A percentile compares a stretch with the other conserved stretches of the same genome.
Evolutionary conservation across 2,888 invertebrate genomes (phyloP).

Genomic region (Drosophila borealis): DNA sequence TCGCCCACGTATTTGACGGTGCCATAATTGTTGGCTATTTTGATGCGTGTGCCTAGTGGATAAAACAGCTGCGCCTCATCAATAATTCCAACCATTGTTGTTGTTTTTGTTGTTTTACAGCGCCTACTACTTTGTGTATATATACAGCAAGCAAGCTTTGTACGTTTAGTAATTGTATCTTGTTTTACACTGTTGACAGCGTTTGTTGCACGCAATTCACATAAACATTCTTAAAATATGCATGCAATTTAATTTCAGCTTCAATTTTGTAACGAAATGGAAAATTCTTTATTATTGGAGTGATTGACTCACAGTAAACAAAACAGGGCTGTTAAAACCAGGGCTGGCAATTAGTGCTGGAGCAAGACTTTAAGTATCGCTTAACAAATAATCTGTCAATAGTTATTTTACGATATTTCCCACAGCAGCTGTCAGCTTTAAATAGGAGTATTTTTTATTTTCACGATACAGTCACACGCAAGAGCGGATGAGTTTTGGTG

Average conservation of each 20-base stretch:
- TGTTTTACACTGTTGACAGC: constrained; percentile 6
- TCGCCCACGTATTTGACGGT: constrained; percentile 92
- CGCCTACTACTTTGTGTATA: constrained; percentile 20
- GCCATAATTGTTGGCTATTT: constrained; percentile 85
- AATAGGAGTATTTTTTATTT: background rate
- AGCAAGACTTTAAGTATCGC: background rate
- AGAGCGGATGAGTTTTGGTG: background rate
- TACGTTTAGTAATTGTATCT: constrained; percentile 3
- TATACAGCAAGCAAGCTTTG: background rate
- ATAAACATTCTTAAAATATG: constrained; percentile 20
- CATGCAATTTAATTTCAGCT: background rate
- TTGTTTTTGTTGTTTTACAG: constrained; percentile 33
- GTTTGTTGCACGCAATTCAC: background rate
- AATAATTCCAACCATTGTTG: constrained; percentile 83
- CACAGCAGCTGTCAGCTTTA: background rate
- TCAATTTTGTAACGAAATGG: constrained; percentile 32
- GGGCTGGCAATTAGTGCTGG: constrained; percentile 4
- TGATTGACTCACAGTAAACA: constrained; percentile 20
- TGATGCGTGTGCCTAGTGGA: constrained; percentile 83
- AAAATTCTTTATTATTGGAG: constrained; percentile 32
- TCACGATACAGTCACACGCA: constrained; percentile 4
- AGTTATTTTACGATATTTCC: background rate
- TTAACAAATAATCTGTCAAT: background rate
- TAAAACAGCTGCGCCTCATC: constrained; percentile 83
- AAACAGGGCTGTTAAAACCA: constrained; percentile 33